Evolutionary conservation across 2,888 invertebrate species (phyloP), one percentile per base, ranked within the genome.

Genomic region (Coelogynopora nodosa): DNA sequence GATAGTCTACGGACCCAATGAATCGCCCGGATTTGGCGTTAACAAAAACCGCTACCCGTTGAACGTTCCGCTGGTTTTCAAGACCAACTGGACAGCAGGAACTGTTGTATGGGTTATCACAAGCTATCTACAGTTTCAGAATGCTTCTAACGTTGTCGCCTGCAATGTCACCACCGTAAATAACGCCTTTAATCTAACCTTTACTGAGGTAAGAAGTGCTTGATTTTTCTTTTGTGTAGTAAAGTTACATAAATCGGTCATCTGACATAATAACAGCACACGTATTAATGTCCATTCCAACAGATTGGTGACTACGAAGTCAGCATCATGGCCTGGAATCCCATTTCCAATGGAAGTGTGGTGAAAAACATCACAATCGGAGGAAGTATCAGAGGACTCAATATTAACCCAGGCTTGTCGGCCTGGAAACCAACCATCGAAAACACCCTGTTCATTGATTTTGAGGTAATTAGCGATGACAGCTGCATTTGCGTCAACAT

Each of bases 401-500:
- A 84, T 2, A 82, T 86, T 27, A 86, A 86, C 1, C 88, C 88
- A 0, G 74, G 83, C 26, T 13, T 30, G 28, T 18, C 26, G 5
- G 0, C 74, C n/a, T 86, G 86, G 67, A 28, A 30, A 29, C 88
- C 88, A 0, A 87, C 88, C 10, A 88, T 89, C 29, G n/a, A 28
- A 0, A 90, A 89, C 31, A 29, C 30, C n/a, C 88, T 91, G 31
- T 74, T 86, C 5, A 81, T 90, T 5, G 86, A 88, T 0, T 90
- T 90, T 87, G 88, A 83, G 0, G 87, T 84, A 0, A 84, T 89
- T 0, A 90, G 90, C 0, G 88, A 88, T 0, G 84, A 87, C 0
- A 88, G 90, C 5, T 91, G 90, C 87, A 86, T 90, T 0, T 88
- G 88, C 2, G 87, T 91, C 0, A 88, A 90, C 87, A 90, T 88